phyloP scores from a whole-genome alignment of 2,888 invertebrate species.

The Exocentrus adspersus region DNA sequence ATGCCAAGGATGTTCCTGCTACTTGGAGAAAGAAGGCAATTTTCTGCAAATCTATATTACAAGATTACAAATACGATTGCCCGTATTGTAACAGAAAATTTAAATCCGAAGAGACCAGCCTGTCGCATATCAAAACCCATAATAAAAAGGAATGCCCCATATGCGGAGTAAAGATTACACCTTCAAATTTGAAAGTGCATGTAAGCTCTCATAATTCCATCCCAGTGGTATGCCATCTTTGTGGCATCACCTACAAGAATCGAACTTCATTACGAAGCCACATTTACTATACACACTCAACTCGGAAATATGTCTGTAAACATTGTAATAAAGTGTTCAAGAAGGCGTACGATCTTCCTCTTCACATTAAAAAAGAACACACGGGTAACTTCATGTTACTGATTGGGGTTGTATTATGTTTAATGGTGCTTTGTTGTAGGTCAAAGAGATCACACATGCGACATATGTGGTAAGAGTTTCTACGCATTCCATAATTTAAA shows the following conservation, averaged over 20 bases:
- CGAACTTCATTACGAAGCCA: slow-evolving; percentile 50
- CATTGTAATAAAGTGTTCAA: slow-evolving; percentile 46
- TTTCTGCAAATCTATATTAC: slow-evolving; percentile 12
- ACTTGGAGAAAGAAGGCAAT: slow-evolving; percentile 9
- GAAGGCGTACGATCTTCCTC: slow-evolving; percentile 46
- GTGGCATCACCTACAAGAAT: slow-evolving; percentile 54
- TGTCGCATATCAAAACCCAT: slow-evolving; percentile 50
- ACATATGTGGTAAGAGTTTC: slow-evolving; percentile 48
- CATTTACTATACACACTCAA: slow-evolving; percentile 50
- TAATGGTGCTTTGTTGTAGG: slow-evolving; percentile 38
- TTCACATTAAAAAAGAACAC: slow-evolving; percentile 50
- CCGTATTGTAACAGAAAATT: slow-evolving; percentile 45
- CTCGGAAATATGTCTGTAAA: slow-evolving; percentile 45
- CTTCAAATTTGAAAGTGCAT: slow-evolving; percentile 53
- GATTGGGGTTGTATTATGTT: too few species aligned
- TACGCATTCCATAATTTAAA: slow-evolving; percentile 46
- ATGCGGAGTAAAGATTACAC: slow-evolving; percentile 50
- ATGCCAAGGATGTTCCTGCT: slow-evolving; percentile 27
- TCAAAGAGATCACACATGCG: slow-evolving; percentile 49
- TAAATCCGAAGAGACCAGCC: slow-evolving; percentile 33
- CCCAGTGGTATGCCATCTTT: slow-evolving; percentile 55
- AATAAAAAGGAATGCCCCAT: slow-evolving; percentile 53
- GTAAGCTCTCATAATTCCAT: slow-evolving; percentile 50
- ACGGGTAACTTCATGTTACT: slow-evolving; percentile 40
- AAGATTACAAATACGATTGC: slow-evolving; percentile 35